Evolutionary conservation across 2,888 invertebrate species (phyloP), one percentile per base, ranked within the genome.

Genomic region (Mimumesa dahlbomi): DNA sequence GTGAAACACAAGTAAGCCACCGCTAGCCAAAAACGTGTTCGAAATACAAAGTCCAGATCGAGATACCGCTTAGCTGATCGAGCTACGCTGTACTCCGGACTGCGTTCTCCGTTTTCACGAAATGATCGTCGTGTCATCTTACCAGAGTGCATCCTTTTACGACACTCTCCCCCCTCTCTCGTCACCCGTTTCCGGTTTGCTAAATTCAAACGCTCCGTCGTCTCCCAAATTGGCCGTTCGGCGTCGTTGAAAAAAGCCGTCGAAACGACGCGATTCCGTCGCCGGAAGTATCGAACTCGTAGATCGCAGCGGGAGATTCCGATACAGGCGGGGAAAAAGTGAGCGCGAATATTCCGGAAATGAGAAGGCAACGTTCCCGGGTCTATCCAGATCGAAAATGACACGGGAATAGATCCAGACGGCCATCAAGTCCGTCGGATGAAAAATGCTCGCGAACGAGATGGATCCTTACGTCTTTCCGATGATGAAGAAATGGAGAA

Each of bases 361-460:
- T 61, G 14, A 46, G 25, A 54, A 43, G 19, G 7, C 36, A 9
- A 9, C 38, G 29, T 21, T 50, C 36, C n/a, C 25, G 16, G 50
- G 13, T 36, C 36, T 13, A 18, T 18, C 29, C 5, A 36, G 22
- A 40, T 52, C 46, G 34, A 58, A n/a, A 40, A 22, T 42, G 31
- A 38, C 22, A 49, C 38, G 29, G 19, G 16, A 21, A n/a, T 63
- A 22, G 46, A 54, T 46, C 18, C 50, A 25, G 48, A 63, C 68
- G 68, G 61, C 63, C 59, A 71, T 75, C 71, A 63, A 66, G 59
- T 68, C 65, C 50, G 61, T 52, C 69, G 66, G 49, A 67, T 73
- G 61, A 68, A 77, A 73, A 79, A 77, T 74, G 67, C 64, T 36
- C 18, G 40, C 22, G 40, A 38, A 31, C 54, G 34, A 56, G 68